Evolutionary conservation across 2,888 invertebrate species (phyloP).

Genomic region (Lepidocyrtoides sp.): DNA sequence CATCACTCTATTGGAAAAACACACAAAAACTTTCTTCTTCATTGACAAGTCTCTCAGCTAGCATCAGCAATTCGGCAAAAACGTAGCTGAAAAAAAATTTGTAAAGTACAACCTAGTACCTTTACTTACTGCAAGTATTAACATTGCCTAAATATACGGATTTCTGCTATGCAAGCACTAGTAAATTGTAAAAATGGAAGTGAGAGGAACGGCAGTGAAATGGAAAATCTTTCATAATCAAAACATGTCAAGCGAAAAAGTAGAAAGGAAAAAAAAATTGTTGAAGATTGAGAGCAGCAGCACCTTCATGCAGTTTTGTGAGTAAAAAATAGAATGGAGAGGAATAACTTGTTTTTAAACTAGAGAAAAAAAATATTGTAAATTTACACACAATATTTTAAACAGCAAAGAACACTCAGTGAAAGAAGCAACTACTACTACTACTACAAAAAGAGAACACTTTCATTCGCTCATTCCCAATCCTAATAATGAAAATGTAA

Average conservation of each 20-base stretch:
- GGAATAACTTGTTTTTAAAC: constrained; percentile 33
- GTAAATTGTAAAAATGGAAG: neutral
- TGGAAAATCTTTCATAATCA: constrained; percentile 69
- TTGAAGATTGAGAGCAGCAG: neutral
- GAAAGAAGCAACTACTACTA: neutral
- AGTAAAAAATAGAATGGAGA: constrained; percentile 9
- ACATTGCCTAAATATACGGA: neutral
- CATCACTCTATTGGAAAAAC: no score
- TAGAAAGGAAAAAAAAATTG: constrained; percentile 50
- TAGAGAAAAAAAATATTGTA: constrained; percentile 30
- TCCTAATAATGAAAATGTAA: constrained; percentile 71
- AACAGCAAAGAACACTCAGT: neutral
- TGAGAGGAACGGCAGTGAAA: constrained; percentile 21
- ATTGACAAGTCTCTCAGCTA: constrained; percentile 40
- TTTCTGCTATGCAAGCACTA: neutral
- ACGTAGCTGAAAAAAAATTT: neutral
- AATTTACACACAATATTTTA: neutral
- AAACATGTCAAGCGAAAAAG: constrained; percentile 49
- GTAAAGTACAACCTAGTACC: neutral
- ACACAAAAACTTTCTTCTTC: neutral
- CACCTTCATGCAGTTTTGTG: neutral
- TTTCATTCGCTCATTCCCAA: constrained; percentile 29
- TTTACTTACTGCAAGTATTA: neutral
- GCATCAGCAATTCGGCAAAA: constrained; percentile 51
- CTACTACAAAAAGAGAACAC: neutral